Conservation (phyloP, 2,113 vertebrate genomes). For the Rhynchopsitta pachyrhyncha region DNA sequence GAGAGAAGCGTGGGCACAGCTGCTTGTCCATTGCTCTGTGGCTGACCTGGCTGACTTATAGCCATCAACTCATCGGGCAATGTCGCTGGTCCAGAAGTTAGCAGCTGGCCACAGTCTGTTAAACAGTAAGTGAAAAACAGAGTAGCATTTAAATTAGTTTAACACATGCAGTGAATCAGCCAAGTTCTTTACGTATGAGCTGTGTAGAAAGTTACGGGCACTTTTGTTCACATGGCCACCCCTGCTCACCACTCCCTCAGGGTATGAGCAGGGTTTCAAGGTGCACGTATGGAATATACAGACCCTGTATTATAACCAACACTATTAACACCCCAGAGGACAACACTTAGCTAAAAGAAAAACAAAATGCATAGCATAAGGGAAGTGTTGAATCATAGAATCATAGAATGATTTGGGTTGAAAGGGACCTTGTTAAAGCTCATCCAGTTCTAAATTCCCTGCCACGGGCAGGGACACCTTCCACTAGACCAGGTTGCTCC, state of each 20-base stretch:
- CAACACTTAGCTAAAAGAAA: not conserved
- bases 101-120: slow-evolving; percentile 89
- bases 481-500: too few species aligned
- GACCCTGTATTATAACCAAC: not conserved
- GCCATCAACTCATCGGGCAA: slow-evolving; percentile 92
- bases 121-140: slow-evolving; percentile 2
- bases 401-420: too few species aligned
- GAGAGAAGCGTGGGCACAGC: slow-evolving; percentile 87
- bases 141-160: not conserved
- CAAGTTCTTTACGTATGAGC: too few species aligned
- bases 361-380: accelerated
- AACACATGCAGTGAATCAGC: too few species aligned
- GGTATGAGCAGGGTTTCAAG: not conserved
- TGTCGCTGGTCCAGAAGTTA: slow-evolving; percentile 80
- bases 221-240: not conserved
- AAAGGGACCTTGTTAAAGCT: too few species aligned
- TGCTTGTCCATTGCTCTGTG: slow-evolving; percentile 86
- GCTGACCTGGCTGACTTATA: slow-evolving; percentile 88
- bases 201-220: accelerated
- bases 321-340: not conserved
- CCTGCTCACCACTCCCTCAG: not conserved
- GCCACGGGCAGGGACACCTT: too few species aligned
- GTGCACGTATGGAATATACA: accelerated
- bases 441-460: too few species aligned
- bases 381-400: not conserved